phyloP scores from a whole-genome alignment of 2,888 invertebrate species.

The Eupithecia subfuscata region DNA sequence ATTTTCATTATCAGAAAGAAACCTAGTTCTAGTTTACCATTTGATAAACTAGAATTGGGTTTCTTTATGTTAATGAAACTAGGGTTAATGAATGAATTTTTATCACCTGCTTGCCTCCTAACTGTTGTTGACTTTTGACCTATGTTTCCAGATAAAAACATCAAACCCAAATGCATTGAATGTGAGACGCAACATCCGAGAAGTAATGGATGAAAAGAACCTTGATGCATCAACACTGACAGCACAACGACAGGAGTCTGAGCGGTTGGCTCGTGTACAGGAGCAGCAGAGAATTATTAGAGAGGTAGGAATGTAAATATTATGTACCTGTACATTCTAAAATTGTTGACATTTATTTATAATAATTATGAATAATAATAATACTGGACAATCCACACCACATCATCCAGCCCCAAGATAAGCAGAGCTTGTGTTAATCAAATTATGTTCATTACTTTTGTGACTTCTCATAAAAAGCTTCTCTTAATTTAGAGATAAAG shows the following conservation, averaged over 20 bases:
- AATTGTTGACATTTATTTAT: neutral
- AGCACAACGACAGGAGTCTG: slow-evolving; percentile 96
- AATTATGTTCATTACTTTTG: neutral
- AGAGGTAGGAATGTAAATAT: slow-evolving; percentile 75
- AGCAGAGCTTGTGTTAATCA: too few species aligned
- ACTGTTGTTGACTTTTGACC: neutral
- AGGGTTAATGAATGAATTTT: too few species aligned
- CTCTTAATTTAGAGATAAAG: neutral
- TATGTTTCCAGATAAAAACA: slow-evolving; percentile 70
- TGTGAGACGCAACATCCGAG: slow-evolving; percentile 93
- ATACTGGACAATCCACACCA: too few species aligned
- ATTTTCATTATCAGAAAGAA: neutral
- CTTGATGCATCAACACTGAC: slow-evolving; percentile 95
- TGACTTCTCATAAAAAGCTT: neutral
- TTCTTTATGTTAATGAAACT: too few species aligned
- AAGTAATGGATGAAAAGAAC: slow-evolving; percentile 97
- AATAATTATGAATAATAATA: neutral
- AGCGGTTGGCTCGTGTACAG: slow-evolving; percentile 92
- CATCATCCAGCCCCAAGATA: too few species aligned
- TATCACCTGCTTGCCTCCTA: neutral
- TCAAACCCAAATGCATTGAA: slow-evolving; percentile 80
- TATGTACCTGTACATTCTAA: neutral
- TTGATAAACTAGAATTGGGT: too few species aligned
- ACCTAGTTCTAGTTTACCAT: neutral
- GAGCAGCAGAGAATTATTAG: slow-evolving; percentile 93